Percentiles rank a stretch among this genome's conserved stretches.
phyloP scores from a whole-genome alignment of 2,113 vertebrate species.

The Datnioides undecimradiatus region DNA sequence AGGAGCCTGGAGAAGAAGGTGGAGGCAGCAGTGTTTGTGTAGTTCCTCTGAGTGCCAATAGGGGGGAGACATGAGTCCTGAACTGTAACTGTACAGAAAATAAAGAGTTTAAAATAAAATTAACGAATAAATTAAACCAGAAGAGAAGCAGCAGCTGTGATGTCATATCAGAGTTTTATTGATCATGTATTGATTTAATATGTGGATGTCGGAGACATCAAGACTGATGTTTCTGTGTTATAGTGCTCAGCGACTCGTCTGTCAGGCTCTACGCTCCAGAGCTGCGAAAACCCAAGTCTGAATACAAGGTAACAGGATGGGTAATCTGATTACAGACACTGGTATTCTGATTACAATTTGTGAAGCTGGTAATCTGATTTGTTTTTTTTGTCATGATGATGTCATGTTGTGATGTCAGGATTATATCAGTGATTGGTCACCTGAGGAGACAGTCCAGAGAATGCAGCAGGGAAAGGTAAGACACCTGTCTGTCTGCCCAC shows the following conservation, averaged over 20 bases:
- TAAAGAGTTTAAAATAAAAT: too few relatives aligned
- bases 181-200: too few relatives aligned
- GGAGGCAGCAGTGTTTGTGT: too few relatives aligned
- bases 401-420: slow-evolving; percentile 84
- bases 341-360: neutral
- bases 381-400: slow-evolving; percentile 7
- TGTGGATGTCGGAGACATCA: too few relatives aligned
- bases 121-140: too few relatives aligned
- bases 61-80: too few relatives aligned
- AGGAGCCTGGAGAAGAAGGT: too few relatives aligned
- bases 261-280: slow-evolving; percentile 90
- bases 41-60: too few relatives aligned
- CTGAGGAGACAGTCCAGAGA: slow-evolving; percentile 88
- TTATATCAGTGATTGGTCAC: slow-evolving; percentile 90
- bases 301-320: slow-evolving; percentile 87
- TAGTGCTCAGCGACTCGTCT: slow-evolving; percentile 85
- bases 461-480: slow-evolving; percentile 94
- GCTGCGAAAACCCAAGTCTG: slow-evolving; percentile 89
- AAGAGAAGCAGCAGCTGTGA: too few relatives aligned
- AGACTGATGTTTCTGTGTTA: slow-evolving; percentile 24
- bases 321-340: slow-evolving; percentile 21
- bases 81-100: too few relatives aligned
- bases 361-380: neutral
- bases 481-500: neutral
- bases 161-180: too few relatives aligned